Evolutionary conservation across 2,888 invertebrate species (phyloP).

Genomic region (Aphrophora alni): DNA sequence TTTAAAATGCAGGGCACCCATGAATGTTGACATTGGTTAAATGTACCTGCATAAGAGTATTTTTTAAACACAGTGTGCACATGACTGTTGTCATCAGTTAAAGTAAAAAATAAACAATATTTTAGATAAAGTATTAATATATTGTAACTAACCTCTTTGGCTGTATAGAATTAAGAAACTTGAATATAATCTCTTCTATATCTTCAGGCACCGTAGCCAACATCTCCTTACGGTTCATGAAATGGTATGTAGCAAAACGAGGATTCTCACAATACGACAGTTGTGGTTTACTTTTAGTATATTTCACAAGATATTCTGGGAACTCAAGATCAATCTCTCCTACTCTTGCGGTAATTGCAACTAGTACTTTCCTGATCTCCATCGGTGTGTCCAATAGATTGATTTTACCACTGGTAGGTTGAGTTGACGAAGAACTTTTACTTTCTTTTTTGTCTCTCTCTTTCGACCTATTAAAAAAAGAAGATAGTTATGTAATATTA

Average conservation of each 20-base stretch:
- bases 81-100: no score
- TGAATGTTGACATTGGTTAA: no score
- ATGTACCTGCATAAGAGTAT: no score
- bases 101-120: no score
- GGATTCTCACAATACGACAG: conserved; percentile 42
- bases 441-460: conserved; percentile 23
- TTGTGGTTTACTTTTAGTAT: conserved; percentile 34
- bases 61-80: no score
- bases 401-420: conserved; percentile 14
- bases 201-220: conserved; percentile 44
- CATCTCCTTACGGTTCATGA: conserved; percentile 43
- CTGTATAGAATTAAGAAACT: conserved; percentile 27
- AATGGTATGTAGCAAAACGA: conserved; percentile 31
- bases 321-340: conserved; percentile 37
- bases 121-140: no score
- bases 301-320: conserved; percentile 37
- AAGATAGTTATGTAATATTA: no score
- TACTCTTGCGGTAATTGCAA: conserved; percentile 20
- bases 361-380: conserved; percentile 39
- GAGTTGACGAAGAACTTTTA: neutral
- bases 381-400: conserved; percentile 44
- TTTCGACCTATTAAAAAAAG: conserved; percentile 22
- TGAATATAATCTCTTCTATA: conserved; percentile 38
- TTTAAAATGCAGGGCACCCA: no score
- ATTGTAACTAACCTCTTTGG: conserved; percentile 33